Evolutionary conservation across 2,113 vertebrate species (phyloP).

Genomic region (Melanostigma gelatinosum): DNA sequence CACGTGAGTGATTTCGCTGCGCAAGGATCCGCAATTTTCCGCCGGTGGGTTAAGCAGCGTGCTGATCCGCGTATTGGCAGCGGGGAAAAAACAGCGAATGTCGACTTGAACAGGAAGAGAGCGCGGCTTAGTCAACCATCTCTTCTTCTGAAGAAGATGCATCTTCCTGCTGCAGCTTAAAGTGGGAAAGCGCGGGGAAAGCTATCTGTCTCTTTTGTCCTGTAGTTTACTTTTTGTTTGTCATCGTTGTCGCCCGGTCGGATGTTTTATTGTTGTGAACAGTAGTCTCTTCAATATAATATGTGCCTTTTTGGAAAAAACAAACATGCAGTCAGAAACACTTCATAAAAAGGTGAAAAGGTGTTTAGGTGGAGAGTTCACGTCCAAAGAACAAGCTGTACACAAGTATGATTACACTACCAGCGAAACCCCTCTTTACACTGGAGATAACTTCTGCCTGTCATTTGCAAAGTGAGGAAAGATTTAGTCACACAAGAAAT

Average conservation of each 20-base stretch:
- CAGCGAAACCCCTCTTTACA: conserved; percentile 18
- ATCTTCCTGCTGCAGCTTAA: no score
- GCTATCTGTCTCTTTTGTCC: neutral
- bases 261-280: neutral
- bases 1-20: no score
- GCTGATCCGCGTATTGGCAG: no score
- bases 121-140: no score
- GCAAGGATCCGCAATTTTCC: no score
- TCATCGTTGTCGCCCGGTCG: neutral
- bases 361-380: conserved; percentile 12
- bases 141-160: no score
- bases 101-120: no score
- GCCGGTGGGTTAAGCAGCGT: no score
- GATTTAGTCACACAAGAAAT: conserved; percentile 46
- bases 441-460: conserved; percentile 18
- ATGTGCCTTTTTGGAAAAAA: neutral
- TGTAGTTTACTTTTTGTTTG: neutral
- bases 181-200: no score
- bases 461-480: conserved; percentile 48
- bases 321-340: neutral
- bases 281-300: neutral
- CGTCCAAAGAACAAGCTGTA: neutral
- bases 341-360: conserved; percentile 23
- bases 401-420: conserved; percentile 2
- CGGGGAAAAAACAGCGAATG: no score